phyloP scores from a whole-genome alignment of 2,888 invertebrate genomes.

The Coleophora deauratella region DNA sequence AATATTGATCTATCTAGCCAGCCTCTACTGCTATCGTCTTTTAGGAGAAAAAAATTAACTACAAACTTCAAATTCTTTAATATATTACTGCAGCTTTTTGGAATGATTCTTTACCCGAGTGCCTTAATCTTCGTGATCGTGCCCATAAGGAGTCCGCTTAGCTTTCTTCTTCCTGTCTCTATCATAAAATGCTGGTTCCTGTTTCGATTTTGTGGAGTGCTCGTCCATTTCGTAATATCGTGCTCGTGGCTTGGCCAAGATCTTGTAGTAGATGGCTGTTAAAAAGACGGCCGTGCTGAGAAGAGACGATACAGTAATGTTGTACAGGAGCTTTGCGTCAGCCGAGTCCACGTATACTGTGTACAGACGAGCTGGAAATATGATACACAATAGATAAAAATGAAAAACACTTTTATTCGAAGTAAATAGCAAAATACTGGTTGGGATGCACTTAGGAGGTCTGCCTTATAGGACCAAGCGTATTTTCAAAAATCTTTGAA shows the following conservation, averaged over 20 bases:
- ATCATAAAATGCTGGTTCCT: not conserved
- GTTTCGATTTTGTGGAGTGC: slow-evolving; percentile 35
- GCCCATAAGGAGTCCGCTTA: slow-evolving; percentile 16
- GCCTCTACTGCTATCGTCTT: too few relatives aligned
- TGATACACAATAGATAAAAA: too few relatives aligned
- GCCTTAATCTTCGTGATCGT: slow-evolving; percentile 10
- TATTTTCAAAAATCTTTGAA: too few relatives aligned
- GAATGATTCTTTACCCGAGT: not conserved
- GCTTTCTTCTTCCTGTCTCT: too few relatives aligned
- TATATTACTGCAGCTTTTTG: too few relatives aligned
- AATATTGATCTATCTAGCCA: too few relatives aligned
- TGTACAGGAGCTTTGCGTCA: slow-evolving; percentile 80
- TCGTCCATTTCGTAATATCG: too few relatives aligned
- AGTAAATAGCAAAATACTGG: too few relatives aligned
- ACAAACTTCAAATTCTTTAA: too few relatives aligned
- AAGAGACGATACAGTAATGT: slow-evolving; percentile 81
- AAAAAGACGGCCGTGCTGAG: slow-evolving; percentile 81
- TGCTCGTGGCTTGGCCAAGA: slow-evolving; percentile 12
- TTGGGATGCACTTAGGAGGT: too few relatives aligned
- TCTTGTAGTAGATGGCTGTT: slow-evolving; percentile 81
- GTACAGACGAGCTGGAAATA: slow-evolving; percentile 81
- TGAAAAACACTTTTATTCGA: not conserved
- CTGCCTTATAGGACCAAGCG: too few relatives aligned
- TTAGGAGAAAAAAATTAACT: too few relatives aligned
- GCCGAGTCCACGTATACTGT: slow-evolving; percentile 86